These are phyloP conservation scores for Drosophila limbata DNA, from an alignment of 2,888 invertebrate species.

Conservation along the genomic window DNA sequence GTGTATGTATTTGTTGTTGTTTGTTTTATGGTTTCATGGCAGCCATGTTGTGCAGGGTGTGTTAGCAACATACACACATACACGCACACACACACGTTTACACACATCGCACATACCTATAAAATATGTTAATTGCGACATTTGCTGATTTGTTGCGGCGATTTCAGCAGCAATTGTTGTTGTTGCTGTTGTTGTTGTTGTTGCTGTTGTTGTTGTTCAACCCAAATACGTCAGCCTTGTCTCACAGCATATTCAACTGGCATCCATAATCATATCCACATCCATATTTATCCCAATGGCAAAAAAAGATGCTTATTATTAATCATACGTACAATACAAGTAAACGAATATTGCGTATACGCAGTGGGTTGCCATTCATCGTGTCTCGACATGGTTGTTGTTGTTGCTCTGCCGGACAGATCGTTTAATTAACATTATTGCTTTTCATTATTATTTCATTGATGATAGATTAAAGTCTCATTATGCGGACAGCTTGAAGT, in stretches of 20 bases:
- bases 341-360: slow-evolving; percentile 49
- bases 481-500: slow-evolving; percentile 25
- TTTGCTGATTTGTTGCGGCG: slow-evolving; percentile 73
- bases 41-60: slow-evolving; percentile 62
- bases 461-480: slow-evolving; percentile 48
- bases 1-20: slow-evolving; percentile 15
- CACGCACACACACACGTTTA: slow-evolving; percentile 20
- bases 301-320: slow-evolving; percentile 21
- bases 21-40: slow-evolving; percentile 59
- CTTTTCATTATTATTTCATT: slow-evolving; percentile 11
- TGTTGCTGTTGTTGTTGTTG: slow-evolving; percentile 24
- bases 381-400: background rate
- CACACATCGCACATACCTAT: slow-evolving; percentile 39
- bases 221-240: slow-evolving; percentile 71
- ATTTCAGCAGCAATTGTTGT: slow-evolving; percentile 49
- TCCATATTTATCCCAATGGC: slow-evolving; percentile 29
- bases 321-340: slow-evolving; percentile 19
- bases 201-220: slow-evolving; percentile 50
- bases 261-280: slow-evolving; percentile 25
- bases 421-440: slow-evolving; percentile 39
- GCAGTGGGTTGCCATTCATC: slow-evolving; percentile 34
- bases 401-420: background rate
- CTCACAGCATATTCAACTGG: slow-evolving; percentile 40
- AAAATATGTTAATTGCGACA: slow-evolving; percentile 77
- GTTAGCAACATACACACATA: slow-evolving; percentile 36